These are phyloP conservation scores for Saimiri boliviensis DNA, from an alignment of 2,113 vertebrate species.

Conservation along the genomic window DNA sequence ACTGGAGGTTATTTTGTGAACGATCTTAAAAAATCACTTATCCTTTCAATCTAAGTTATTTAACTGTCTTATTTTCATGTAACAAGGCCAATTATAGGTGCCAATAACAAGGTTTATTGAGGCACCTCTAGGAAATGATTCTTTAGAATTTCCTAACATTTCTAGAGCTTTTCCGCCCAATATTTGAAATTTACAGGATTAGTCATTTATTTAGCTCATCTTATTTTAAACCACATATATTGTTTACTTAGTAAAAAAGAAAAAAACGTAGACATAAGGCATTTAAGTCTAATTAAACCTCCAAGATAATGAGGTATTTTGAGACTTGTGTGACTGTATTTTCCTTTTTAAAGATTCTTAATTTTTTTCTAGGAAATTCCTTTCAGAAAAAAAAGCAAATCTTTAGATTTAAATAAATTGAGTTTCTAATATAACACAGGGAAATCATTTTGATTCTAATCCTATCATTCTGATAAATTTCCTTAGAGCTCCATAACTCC, in stretches of 20 bases:
- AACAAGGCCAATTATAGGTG: constrained; percentile 44
- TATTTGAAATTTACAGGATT: neutral
- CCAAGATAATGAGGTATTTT: constrained; percentile 25
- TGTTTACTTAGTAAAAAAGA: neutral
- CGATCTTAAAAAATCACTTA: constrained; percentile 30
- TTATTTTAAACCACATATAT: constrained; percentile 43
- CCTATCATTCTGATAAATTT: constrained; percentile 11
- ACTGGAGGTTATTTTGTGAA: constrained; percentile 32
- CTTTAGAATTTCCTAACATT: constrained; percentile 39
- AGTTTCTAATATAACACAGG: neutral
- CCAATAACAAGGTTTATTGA: constrained; percentile 42
- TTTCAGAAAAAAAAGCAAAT: constrained; percentile 40
- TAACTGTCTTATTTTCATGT: neutral
- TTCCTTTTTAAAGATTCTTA: constrained; percentile 34
- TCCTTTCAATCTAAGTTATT: constrained; percentile 17
- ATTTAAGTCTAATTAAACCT: constrained; percentile 30
- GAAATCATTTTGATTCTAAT: constrained; percentile 40
- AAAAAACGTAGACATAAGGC: neutral
- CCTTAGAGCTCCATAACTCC: neutral
- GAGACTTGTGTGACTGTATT: neutral
- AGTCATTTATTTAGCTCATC: neutral
- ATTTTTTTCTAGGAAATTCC: constrained; percentile 36
- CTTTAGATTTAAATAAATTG: constrained; percentile 2
- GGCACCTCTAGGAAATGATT: neutral
- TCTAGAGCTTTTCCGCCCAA: neutral